phyloP scores from a whole-genome alignment of 1,140 invertebrate genomes.

The Cecropterus lyciades region DNA sequence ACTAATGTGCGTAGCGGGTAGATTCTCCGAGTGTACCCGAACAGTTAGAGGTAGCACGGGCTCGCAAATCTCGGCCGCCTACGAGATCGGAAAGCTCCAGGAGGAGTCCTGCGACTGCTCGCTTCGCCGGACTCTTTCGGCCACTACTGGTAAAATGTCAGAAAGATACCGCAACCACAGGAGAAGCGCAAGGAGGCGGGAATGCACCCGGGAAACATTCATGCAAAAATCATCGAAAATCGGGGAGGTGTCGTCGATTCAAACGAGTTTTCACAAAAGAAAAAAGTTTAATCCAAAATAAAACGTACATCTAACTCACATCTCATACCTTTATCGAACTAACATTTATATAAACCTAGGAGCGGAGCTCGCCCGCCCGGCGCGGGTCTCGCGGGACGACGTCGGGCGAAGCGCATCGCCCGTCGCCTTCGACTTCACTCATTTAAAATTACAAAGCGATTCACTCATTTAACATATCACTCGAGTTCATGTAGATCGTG shows the following conservation, averaged over 20 bases:
- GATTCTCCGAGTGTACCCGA: not conserved
- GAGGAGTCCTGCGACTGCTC: conserved; percentile 32
- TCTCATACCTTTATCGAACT: conserved; percentile 23
- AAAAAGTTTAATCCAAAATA: conserved; percentile 35
- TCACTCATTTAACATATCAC: conserved; percentile 13
- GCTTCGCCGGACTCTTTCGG: not conserved
- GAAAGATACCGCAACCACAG: conserved; percentile 4
- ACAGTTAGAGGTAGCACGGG: not conserved
- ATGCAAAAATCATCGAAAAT: conserved; percentile 11
- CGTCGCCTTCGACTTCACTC: not conserved
- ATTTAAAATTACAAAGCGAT: conserved; percentile 2
- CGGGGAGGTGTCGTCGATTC: conserved; percentile 11
- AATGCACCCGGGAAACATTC: not conserved
- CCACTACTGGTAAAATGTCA: not conserved
- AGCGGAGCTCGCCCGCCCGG: conserved; percentile 39
- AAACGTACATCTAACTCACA: conserved; percentile 28
- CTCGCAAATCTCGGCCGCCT: conserved; percentile 6
- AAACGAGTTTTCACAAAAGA: conserved; percentile 28
- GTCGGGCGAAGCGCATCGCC: too few species aligned
- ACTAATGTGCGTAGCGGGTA: not conserved
- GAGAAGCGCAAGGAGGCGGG: conserved; percentile 1
- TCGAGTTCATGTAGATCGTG: not conserved
- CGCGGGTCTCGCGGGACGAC: too few species aligned
- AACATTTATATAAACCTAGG: conserved; percentile 37
- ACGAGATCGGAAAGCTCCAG: conserved; percentile 26